Evolutionary conservation across 2,797 vertebrate species (phyloP), one percentile per base, ranked within the genome.

Genomic region (Rhynchotus rufescens): DNA sequence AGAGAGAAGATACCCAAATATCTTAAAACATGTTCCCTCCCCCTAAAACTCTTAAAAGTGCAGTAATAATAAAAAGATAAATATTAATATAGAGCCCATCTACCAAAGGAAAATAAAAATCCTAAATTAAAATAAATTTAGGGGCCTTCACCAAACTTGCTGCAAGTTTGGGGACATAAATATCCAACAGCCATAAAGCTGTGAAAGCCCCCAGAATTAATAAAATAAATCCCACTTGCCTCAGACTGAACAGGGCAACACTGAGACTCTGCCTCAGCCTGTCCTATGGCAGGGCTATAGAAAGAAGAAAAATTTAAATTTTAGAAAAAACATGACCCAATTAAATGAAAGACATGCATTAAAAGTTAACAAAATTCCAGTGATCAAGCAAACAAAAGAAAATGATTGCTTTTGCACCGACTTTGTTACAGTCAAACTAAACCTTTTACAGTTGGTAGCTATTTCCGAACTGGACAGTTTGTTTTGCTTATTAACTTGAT

Each of bases 71-170:
- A 95, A 97, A 96, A 97, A 72, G 65, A 78, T 96, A 95, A 98
- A 97, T 98, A 98, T 98, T 98, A 98, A 98, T 98, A 98, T 98
- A 98, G 97, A 98, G 98, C 98, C 98, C 97, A 96, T 96, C 97
- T 98, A 97, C 91, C 94, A 95, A 97, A 97, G 97, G 96, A 97
- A 86, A 96, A 97, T 96, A 97, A 98, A 98, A 98, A 98, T 95
- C 98, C 98, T 98, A 97, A 96, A 92, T 98, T 98, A 98, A 98
- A 98, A 97, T 98, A 98, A 98, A 98, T 97, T 74, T 97, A 99
- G 98, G 98, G 98, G 95, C 98, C 98, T 99, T 99, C 99, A 98
- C 99, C 99, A 99, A 99, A 99, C 99, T 99, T 99, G 98, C 98
- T 99, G 91, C 98, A 99, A 99, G 99, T 99, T 99, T 99, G 98